Percentiles rank a stretch among this genome's conserved stretches.
These are phyloP conservation scores for Tortricodes alternella DNA, from an alignment of 2,888 invertebrate species.

Conservation along the genomic window DNA sequence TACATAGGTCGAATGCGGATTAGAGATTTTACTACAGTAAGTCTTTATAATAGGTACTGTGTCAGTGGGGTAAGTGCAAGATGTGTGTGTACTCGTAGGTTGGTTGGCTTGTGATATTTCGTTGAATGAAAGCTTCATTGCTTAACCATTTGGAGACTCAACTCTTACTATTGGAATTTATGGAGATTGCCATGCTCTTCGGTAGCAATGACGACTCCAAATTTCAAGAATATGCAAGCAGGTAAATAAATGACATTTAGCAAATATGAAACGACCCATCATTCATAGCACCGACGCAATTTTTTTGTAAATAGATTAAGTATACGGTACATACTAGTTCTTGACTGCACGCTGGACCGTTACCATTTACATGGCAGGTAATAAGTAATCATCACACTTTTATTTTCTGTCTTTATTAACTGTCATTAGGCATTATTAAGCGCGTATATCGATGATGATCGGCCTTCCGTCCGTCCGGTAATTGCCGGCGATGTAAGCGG, in stretches of 20 bases:
- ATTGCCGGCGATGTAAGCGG: constrained; percentile 77
- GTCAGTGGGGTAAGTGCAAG: too few species aligned
- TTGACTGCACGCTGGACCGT: constrained; percentile 42
- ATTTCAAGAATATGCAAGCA: background rate
- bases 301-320: constrained; percentile 17
- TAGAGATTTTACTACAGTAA: too few species aligned
- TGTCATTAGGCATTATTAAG: constrained; percentile 82
- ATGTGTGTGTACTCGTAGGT: too few species aligned
- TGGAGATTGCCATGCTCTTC: too few species aligned
- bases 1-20: too few species aligned
- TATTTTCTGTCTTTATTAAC: constrained; percentile 80
- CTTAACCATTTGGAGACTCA: too few species aligned
- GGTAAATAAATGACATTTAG: background rate
- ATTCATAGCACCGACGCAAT: constrained; percentile 3
- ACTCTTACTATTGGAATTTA: too few species aligned
- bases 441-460: constrained; percentile 77
- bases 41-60: too few species aligned
- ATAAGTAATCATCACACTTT: constrained; percentile 78
- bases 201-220: background rate
- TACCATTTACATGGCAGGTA: constrained; percentile 54
- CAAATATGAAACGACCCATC: background rate
- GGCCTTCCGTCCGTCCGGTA: constrained; percentile 78
- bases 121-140: too few species aligned
- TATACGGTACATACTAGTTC: constrained; percentile 30
- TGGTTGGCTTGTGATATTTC: too few species aligned